Base-by-base conservation (phyloP, 2,797 vertebrate genomes). In the Hypotaenidia philippensis region DNA sequence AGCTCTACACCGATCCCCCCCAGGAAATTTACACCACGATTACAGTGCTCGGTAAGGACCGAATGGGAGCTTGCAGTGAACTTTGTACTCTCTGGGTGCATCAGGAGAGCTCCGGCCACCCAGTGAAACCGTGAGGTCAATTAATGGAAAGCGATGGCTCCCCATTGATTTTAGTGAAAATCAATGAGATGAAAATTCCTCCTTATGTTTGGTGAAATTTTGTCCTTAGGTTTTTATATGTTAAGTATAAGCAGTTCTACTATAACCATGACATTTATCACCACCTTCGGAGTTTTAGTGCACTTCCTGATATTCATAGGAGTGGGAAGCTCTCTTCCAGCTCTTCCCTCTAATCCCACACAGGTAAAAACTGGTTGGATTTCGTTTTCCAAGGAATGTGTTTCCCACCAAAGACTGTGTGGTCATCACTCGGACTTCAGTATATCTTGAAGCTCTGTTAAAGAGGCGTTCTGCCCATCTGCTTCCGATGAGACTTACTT, bases 11-110 rank as follows among this genome's bases (percentile, higher is more conserved):
- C 0, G 99, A 99, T 93, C 99, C 99, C 4, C 99, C 99, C 1
- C 99, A 99, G 97, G 99, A 99, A n/a, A 99, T 99, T 69, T 99
- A 99, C 55, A 99, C 99, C 72, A 99, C 99, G 5, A 98, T 99
- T 95, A 99, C 99, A 1, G 99, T 99, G 95, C 98, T 99, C 38
- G 98, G 99, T 99, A 98, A 96, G 98, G 59, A 49, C 26, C 4
- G 0, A 1, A 0, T 0, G 1, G 5, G 29, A 5, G n/a, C 36
- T 50, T 2, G 1, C 6, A 3, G 21, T 21, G 52, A 26, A 2
- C 19, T 27, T 4, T 1, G 22, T 3, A 0, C 11, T 9, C 18
- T 9, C 32, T 23, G 50, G 9, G 0, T 0, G 49, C 4, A 13
- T 50, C 5, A 8, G 7, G 49, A 50, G 25, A 15, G 49, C 13